Conservation (phyloP, 2,888 invertebrate species). For the Rotaria macrura region DNA sequence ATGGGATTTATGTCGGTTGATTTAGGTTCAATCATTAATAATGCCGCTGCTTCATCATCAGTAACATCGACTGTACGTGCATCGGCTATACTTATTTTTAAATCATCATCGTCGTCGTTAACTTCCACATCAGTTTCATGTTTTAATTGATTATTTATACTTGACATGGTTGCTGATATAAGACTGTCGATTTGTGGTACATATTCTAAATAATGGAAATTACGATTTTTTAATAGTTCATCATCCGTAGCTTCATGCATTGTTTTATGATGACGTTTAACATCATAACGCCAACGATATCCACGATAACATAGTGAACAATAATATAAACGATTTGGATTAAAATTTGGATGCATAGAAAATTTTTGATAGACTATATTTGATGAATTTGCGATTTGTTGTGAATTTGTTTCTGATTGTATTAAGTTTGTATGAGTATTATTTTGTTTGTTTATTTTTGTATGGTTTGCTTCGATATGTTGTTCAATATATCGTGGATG, state of each 20-base stretch:
- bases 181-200: not conserved
- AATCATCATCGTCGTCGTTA: constrained; percentile 8
- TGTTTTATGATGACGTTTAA: constrained; percentile 6
- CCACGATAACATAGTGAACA: constrained; percentile 18
- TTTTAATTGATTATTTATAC: not conserved
- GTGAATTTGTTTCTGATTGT: not conserved
- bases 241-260: not conserved
- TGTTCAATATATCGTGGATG: constrained; percentile 16
- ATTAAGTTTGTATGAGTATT: not conserved
- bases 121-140: not conserved
- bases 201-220: not conserved
- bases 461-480: constrained; percentile 5
- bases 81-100: not conserved
- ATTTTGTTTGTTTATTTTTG: not conserved
- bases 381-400: not conserved
- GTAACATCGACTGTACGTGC: not conserved
- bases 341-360: not conserved
- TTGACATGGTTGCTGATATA: not conserved
- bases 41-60: not conserved
- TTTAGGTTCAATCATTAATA: not conserved
- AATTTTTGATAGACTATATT: not conserved
- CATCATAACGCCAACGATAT: constrained; percentile 22
- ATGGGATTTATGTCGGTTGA: not conserved
- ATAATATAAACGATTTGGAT: constrained; percentile 20
- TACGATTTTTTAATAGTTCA: not conserved